Percentiles rank a stretch among this genome's conserved stretches.
These are phyloP conservation scores for Bombylius major DNA, from an alignment of 2,888 invertebrate genomes.

Conservation along the genomic window DNA sequence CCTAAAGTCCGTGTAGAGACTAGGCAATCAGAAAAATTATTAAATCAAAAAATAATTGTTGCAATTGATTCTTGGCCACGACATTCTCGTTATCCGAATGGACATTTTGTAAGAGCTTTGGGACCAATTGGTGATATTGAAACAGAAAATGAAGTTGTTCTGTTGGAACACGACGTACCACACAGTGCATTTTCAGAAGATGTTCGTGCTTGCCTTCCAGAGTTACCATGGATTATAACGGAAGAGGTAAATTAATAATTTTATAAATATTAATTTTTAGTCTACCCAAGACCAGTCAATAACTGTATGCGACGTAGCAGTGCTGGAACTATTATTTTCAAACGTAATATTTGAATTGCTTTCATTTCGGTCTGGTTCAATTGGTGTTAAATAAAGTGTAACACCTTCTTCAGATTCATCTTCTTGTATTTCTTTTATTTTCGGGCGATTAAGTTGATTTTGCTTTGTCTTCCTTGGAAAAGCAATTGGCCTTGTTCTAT, in stretches of 20 bases:
- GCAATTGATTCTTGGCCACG: constrained; percentile 95
- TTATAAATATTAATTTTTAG: not conserved
- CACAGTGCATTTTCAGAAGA: constrained; percentile 91
- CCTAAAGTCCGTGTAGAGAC: constrained; percentile 95
- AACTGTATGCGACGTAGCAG: not conserved
- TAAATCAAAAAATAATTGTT: constrained; percentile 80
- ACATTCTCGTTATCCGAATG: constrained; percentile 82
- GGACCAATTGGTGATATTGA: constrained; percentile 87
- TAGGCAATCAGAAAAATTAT: constrained; percentile 68
- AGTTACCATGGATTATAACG: constrained; percentile 78
- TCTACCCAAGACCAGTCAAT: not conserved
- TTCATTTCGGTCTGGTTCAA: not conserved
- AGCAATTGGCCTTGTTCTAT: not conserved
- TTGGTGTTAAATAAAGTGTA: constrained; percentile 5
- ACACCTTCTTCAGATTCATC: constrained; percentile 1
- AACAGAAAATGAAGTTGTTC: constrained; percentile 92
- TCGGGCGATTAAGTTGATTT: not conserved
- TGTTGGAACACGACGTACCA: constrained; percentile 94
- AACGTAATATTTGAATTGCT: not conserved
- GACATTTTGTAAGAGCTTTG: constrained; percentile 88
- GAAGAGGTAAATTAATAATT: constrained; percentile 46
- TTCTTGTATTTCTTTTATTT: not conserved
- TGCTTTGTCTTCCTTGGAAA: not conserved
- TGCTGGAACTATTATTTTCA: not conserved
- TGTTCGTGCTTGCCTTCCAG: constrained; percentile 82